Evolutionary conservation across 2,888 invertebrate genomes (phyloP).

Genomic region (Corbicula japonica): DNA sequence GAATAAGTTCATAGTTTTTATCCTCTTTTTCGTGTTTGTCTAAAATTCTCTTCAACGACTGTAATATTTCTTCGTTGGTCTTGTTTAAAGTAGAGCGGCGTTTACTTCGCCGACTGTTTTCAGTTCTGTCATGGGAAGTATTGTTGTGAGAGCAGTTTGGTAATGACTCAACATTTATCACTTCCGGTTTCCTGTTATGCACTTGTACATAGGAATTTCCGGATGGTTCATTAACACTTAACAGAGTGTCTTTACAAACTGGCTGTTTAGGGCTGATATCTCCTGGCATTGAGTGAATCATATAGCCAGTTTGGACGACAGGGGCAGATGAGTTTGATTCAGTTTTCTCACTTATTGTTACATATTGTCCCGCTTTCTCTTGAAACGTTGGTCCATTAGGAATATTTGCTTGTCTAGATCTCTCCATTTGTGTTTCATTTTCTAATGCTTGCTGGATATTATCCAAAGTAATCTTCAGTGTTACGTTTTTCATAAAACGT

Average conservation of each 20-base stretch:
- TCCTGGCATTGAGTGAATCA: not conserved
- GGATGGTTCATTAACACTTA: not conserved
- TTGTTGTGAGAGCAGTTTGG: not conserved
- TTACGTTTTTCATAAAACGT: constrained; percentile 80
- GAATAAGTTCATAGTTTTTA: constrained; percentile 86
- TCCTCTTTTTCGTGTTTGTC: constrained; percentile 87
- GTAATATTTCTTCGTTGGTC: constrained; percentile 87
- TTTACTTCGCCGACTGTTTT: constrained; percentile 47
- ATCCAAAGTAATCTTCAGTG: constrained; percentile 85
- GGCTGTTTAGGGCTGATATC: not conserved
- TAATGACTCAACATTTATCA: not conserved
- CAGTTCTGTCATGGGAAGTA: constrained; percentile 14
- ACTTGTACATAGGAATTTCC: not conserved
- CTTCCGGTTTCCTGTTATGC: not conserved
- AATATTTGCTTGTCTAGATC: constrained; percentile 37
- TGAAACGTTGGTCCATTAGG: not conserved
- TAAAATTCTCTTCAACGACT: constrained; percentile 87
- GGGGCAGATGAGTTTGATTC: not conserved
- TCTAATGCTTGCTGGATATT: constrained; percentile 85
- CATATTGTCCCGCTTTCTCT: not conserved
- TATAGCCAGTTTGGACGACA: not conserved
- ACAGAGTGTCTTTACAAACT: not conserved
- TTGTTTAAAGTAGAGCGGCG: constrained; percentile 52
- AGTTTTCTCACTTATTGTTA: not conserved
- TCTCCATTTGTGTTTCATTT: constrained; percentile 80